Base-by-base conservation (phyloP, 2,797 vertebrate species). In the Yasuhikotakia modesta region DNA sequence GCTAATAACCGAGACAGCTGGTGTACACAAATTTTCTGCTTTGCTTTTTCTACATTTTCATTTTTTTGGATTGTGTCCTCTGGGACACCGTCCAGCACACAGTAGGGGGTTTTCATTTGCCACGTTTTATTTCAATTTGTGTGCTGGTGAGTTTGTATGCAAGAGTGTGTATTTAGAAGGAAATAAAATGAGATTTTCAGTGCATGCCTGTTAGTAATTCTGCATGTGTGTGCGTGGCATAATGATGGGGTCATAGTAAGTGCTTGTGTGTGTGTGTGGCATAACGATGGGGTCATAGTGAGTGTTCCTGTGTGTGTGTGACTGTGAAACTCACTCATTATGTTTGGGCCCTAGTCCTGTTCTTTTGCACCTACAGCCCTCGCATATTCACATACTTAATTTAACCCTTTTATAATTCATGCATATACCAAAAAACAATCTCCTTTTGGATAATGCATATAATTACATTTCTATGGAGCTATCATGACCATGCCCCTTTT, bases 1-100 rank as follows among this genome's bases (percentile, higher is more conserved):
- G 82, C 81, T 89, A 90, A 91, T 90, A 85, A 79, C 61, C 24
- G 43, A 83, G 87, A 88, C 90, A 91, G 90, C 89, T 90, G 90
- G 89, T 87, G 82, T 83, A 76, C 85, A 68, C 78, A 79, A 76
- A 61, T 76, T 78, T 78, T 70, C 69, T 14, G 19, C 69, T 70
- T 67, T 55, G n/a, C 60, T 71, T 60, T 73, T 67, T 66, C 35
- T 27, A 68, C 14, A 46, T 39, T 45, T 32, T 45, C n/a, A 39
- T 11, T 81, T 82, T 84, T 83, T 71, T 79, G 77, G 83, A 85
- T 83, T 79, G 73, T 14, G 19, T 85, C 87, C 89, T 86, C 85
- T 82, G 88, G 90, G 91, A 91, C 65, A 50, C 61, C 43, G 75
- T 91, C 89, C 90, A 91, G 87, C 22, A 85, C 84, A 73, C 83